Conservation (phyloP, 1,140 invertebrate species). For the Zaprionus davidi region DNA sequence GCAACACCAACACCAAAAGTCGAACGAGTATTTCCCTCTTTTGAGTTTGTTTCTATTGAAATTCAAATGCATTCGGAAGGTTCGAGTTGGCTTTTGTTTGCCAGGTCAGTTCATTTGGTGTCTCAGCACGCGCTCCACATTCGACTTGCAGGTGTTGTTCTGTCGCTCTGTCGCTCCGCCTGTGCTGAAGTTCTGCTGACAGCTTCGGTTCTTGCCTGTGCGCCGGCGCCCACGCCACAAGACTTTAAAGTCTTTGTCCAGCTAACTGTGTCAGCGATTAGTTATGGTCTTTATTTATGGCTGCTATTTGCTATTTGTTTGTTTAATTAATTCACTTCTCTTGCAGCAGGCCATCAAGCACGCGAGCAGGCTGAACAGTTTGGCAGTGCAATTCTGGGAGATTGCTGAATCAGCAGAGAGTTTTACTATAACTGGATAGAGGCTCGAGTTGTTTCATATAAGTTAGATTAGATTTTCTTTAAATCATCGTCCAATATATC, state of each 20-base stretch:
- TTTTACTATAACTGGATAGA: too few relatives aligned
- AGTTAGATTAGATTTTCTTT: too few relatives aligned
- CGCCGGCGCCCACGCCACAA: conserved; percentile 66
- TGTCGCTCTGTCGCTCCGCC: conserved; percentile 6
- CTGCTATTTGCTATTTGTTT: conserved; percentile 68
- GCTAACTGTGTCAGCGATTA: conserved; percentile 80
- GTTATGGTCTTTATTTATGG: conserved; percentile 75
- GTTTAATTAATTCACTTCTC: conserved; percentile 65
- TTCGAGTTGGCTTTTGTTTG: conserved; percentile 30
- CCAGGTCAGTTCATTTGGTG: conserved; percentile 44
- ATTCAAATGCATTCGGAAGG: conserved; percentile 13
- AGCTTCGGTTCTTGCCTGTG: conserved; percentile 23
- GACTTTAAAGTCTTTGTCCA: conserved; percentile 66
- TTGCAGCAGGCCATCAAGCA: conserved; percentile 12
- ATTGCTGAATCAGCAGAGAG: not conserved
- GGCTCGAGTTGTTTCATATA: too few relatives aligned
- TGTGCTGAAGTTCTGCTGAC: conserved; percentile 66
- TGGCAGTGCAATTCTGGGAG: not conserved
- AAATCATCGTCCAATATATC: too few relatives aligned
- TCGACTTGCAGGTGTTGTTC: conserved; percentile 65
- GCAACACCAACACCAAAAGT: not conserved
- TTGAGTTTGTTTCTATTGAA: conserved; percentile 54
- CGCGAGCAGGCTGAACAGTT: not conserved
- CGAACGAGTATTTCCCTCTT: not conserved
- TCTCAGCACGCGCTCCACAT: conserved; percentile 59